Conservation (phyloP, 2,888 invertebrate species). For the Trilocha varians region DNA sequence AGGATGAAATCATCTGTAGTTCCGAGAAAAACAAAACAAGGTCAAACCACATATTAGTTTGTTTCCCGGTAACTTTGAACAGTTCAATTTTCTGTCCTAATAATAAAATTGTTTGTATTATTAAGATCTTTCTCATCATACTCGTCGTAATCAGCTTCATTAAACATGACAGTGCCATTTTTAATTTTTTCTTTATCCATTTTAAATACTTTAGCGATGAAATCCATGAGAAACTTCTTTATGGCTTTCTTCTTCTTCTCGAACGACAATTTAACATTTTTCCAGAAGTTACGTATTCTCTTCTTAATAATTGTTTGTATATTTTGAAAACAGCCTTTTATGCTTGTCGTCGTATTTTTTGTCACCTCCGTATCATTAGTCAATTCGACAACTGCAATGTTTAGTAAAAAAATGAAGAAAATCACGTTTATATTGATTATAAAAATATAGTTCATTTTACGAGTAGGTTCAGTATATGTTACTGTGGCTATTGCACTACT, state of each 20-base stretch:
- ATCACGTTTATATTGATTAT: too few relatives aligned
- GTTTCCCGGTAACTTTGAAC: conserved; percentile 26
- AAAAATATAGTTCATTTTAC: too few relatives aligned
- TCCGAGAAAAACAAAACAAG: conserved; percentile 29
- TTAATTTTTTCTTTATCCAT: neutral
- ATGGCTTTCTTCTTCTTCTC: neutral
- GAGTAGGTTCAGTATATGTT: too few relatives aligned
- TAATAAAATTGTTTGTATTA: conserved; percentile 12
- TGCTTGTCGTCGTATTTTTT: neutral
- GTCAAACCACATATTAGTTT: too few relatives aligned
- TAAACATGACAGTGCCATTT: neutral
- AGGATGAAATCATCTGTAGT: conserved; percentile 40
- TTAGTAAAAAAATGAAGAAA: too few relatives aligned
- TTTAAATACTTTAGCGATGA: neutral
- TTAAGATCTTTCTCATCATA: conserved; percentile 2
- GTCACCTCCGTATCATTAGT: neutral
- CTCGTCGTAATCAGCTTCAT: neutral
- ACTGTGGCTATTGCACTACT: too few relatives aligned
- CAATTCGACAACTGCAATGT: too few relatives aligned
- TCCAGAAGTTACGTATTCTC: neutral
- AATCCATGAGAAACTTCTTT: neutral
- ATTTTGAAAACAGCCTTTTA: neutral
- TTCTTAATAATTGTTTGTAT: neutral
- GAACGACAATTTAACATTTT: neutral
- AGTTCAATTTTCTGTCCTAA: conserved; percentile 26